Evolutionary conservation across 2,888 invertebrate species (phyloP), one percentile per base, ranked within the genome.

Genomic region (Heliconius charithonia): DNA sequence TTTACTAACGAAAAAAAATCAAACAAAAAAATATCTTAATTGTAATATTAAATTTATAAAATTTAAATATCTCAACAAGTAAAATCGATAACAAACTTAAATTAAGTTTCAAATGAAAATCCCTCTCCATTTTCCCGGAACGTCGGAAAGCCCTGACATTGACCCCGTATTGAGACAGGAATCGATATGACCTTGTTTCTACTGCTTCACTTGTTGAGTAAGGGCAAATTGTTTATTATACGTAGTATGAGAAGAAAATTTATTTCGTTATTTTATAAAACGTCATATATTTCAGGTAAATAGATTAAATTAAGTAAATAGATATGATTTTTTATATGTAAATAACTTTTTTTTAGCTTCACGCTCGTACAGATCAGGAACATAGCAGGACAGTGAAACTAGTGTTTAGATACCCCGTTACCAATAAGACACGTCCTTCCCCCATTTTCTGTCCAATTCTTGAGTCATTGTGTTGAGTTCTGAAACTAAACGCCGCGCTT

Each of bases 161-260:
- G 83, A 83, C 82, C 81, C 77, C 72, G 32, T 79, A 75, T 37
- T 45, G 71, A 70, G 74, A 76, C 45, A 25, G 62, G 82, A 85
- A 85, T 86, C 83, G 81, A 81, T 84, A 78, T 32, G 76, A 75
- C 81, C 78, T 78, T 76, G 71, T n/a, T 45, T 19, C 27, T 70
- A 76, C 63, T 27, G 45, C 27, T 63, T 41, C 25, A 29, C 66
- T 45, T 77, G 63, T 79, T 76, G 75, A n/a, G 77, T 69, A 59
- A 76, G 70, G 75, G 65, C 59, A 56, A 72, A 32, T 16, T 37
- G 59, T n/a, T 59, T 59, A 72, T 29, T 29, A 29, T 29, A 51
- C 12, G 2, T 67, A 25, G 25, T 41, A 69, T 69, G 7, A 6
- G 25, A 69, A 22, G 16, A 41, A 41, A 2, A 69, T 13, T 41